phyloP scores from a whole-genome alignment of 2,113 vertebrate species.

The Erinaceus europaeus region DNA sequence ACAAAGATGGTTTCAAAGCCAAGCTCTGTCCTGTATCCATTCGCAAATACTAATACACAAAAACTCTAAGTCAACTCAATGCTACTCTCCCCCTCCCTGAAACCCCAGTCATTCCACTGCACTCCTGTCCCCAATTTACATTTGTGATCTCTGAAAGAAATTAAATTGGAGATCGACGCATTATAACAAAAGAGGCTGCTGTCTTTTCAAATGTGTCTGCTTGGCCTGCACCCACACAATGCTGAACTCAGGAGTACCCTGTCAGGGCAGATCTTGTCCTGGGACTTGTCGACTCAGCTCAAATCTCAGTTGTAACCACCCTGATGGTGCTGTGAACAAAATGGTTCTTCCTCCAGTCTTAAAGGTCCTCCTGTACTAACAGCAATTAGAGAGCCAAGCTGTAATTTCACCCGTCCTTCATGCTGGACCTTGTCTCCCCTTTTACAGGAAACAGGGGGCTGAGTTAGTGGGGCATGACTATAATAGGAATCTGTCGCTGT shows the following conservation, averaged over 20 bases:
- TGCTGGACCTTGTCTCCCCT: slow-evolving; percentile 79
- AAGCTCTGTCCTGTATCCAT: slow-evolving; percentile 57
- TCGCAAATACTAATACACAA: slow-evolving; percentile 53
- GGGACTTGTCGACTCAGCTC: not conserved
- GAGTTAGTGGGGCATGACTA: slow-evolving; percentile 79
- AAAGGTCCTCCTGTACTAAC: slow-evolving; percentile 76
- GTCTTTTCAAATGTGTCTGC: not conserved
- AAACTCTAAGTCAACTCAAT: slow-evolving; percentile 58
- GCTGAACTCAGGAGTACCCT: not conserved
- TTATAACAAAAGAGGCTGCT: not conserved
- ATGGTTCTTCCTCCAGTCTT: slow-evolving; percentile 70
- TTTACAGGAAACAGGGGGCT: slow-evolving; percentile 84
- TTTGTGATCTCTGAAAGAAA: not conserved
- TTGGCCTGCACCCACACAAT: not conserved
- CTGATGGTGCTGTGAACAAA: slow-evolving; percentile 40
- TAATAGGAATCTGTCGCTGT: slow-evolving; percentile 81
- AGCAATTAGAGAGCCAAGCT: slow-evolving; percentile 83
- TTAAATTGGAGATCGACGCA: not conserved
- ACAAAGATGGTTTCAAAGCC: slow-evolving; percentile 54
- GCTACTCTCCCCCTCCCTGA: not conserved
- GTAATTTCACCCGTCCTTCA: slow-evolving; percentile 84
- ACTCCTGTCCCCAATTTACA: not conserved
- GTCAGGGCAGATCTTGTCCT: not conserved
- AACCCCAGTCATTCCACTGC: no score
- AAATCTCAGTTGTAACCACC: slow-evolving; percentile 14